Evolutionary conservation across 53 echinoderm and acorn worm genomes (phyloP).

Genomic region (Astropecten irregularis): DNA sequence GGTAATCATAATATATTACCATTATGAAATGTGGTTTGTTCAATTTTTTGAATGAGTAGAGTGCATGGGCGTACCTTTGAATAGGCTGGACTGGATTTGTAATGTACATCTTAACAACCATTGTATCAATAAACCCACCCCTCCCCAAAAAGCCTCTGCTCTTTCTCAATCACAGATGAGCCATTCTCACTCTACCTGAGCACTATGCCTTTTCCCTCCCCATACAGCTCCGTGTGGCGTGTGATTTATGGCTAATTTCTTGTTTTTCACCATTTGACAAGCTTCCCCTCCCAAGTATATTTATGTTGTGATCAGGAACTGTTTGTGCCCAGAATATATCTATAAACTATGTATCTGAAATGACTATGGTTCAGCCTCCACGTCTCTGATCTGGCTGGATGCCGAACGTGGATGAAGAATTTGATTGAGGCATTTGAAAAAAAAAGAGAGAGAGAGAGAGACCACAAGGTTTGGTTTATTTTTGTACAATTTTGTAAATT

Average conservation of each 20-base stretch:
- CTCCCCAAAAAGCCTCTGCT: neutral
- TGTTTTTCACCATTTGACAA: constrained; percentile 54
- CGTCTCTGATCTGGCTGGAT: too few relatives aligned
- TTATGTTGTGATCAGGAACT: constrained; percentile 51
- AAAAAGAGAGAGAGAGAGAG: neutral
- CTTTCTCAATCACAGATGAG: neutral
- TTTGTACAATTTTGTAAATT: constrained; percentile 51
- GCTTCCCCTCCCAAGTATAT: constrained; percentile 44
- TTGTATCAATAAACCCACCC: constrained; percentile 9
- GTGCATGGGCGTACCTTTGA: too few relatives aligned
- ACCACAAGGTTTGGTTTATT: constrained; percentile 39
- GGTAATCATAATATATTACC: too few relatives aligned
- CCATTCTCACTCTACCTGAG: neutral
- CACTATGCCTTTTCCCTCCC: neutral
- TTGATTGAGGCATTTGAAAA: too few relatives aligned
- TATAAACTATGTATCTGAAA: constrained; percentile 39
- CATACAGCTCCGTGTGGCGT: neutral
- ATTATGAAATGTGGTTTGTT: too few relatives aligned
- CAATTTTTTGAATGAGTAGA: too few relatives aligned
- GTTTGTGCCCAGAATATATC: constrained; percentile 20
- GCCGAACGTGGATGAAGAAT: too few relatives aligned
- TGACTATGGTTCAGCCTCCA: neutral
- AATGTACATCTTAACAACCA: too few relatives aligned
- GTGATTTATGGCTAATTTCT: constrained; percentile 50
- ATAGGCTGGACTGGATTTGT: too few relatives aligned